Evolutionary conservation across 2,113 vertebrate genomes (phyloP).

Genomic region (Motacilla tschutschensis): DNA sequence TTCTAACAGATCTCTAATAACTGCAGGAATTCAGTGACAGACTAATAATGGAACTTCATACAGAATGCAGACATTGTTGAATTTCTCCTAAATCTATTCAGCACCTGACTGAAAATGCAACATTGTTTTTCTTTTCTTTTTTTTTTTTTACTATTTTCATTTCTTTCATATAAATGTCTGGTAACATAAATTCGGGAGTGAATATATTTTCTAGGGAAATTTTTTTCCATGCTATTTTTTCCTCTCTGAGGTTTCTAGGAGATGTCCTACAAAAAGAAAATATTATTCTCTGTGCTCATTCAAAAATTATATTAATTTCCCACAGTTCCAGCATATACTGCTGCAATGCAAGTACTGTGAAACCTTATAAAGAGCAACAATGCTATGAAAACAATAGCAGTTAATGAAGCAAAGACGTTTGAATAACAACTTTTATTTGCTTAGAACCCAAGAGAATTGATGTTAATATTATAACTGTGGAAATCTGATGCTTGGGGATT

Average conservation of each 20-base stretch:
- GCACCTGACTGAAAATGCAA: neutral
- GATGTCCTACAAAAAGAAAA: neutral
- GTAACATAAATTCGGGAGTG: neutral
- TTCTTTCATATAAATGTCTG: neutral
- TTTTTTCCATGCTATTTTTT: fast-evolving
- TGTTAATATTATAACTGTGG: neutral
- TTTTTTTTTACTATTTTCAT: neutral
- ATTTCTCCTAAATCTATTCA: neutral
- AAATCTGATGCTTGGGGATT: neutral
- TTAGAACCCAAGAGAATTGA: neutral
- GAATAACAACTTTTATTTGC: neutral
- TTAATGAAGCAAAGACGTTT: neutral
- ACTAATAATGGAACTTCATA: neutral
- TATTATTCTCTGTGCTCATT: neutral
- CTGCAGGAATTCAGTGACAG: neutral
- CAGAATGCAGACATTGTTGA: neutral
- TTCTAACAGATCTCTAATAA: neutral
- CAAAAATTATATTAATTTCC: neutral
- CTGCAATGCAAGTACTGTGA: neutral
- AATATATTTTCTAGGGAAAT: neutral
- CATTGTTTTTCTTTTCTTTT: neutral
- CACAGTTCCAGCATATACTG: neutral
- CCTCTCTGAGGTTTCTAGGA: neutral
- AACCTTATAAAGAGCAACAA: neutral
- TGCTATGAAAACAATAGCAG: neutral